Evolutionary conservation across 2,797 vertebrate species (phyloP).

Genomic region (Rhinella marina): DNA sequence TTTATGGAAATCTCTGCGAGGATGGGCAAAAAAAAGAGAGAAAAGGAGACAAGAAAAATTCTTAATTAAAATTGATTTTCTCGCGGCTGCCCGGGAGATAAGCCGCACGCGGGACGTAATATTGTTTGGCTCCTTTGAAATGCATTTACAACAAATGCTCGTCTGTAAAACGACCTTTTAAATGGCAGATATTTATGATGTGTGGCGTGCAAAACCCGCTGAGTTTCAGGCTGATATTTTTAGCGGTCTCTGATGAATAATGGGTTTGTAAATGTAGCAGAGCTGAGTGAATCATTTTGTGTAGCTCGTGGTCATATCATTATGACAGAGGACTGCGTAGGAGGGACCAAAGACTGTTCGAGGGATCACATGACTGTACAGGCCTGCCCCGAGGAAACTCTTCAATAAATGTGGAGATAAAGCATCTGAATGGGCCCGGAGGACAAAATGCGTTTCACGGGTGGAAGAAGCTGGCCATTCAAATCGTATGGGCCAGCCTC

Average conservation of each 20-base stretch:
- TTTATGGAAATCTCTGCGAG: constrained; percentile 32
- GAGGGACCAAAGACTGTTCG: neutral
- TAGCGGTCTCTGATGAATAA: neutral
- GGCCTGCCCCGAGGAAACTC: too few species aligned
- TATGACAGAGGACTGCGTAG: neutral
- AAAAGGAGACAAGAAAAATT: constrained; percentile 33
- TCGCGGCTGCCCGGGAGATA: constrained; percentile 34
- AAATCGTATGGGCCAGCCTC: too few species aligned
- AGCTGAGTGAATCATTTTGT: neutral
- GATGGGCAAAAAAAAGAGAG: neutral
- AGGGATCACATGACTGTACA: neutral
- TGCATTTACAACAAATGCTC: constrained; percentile 22
- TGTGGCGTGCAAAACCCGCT: neutral
- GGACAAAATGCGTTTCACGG: too few species aligned
- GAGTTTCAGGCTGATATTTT: neutral
- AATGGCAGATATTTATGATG: constrained; percentile 27
- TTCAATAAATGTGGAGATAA: too few species aligned
- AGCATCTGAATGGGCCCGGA: too few species aligned
- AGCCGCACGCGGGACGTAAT: constrained; percentile 12
- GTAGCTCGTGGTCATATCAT: too few species aligned
- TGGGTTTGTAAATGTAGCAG: neutral
- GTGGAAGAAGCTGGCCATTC: too few species aligned
- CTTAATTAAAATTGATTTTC: constrained; percentile 58
- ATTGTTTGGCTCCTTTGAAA: constrained; percentile 24
- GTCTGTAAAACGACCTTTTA: constrained; percentile 34